A percentile compares a stretch with the other conserved stretches of the same genome.
These are phyloP conservation scores for Muscicapa adusta DNA, from an alignment of 2,113 vertebrate species.

Conservation along the genomic window DNA sequence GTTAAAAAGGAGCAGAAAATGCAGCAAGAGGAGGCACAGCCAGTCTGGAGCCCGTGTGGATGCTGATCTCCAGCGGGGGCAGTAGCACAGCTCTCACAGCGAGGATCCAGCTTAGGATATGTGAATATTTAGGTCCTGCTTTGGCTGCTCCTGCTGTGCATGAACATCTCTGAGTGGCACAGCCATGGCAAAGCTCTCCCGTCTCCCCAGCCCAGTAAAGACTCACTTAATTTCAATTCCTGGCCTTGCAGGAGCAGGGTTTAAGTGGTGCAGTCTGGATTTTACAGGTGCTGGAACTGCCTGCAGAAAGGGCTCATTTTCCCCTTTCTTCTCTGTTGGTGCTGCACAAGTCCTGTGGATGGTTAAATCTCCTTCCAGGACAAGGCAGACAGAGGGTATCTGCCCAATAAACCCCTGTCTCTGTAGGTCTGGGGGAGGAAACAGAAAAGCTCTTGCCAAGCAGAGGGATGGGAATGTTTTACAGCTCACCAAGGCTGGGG, in stretches of 20 bases:
- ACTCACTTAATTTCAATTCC: not conserved
- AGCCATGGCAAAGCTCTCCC: not conserved
- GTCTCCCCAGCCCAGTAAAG: not conserved
- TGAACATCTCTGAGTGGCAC: fast-evolving
- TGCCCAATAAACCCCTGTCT: constrained; percentile 27
- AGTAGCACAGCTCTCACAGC: fast-evolving
- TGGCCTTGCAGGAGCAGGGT: not conserved
- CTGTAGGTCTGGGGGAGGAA: constrained; percentile 44
- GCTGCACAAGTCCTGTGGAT: not conserved
- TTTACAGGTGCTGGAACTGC: not conserved
- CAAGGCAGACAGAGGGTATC: not conserved
- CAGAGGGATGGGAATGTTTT: fast-evolving
- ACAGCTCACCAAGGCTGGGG: not conserved
- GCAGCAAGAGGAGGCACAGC: not conserved
- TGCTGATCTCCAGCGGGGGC: fast-evolving
- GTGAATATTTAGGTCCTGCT: fast-evolving
- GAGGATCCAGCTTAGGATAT: fast-evolving
- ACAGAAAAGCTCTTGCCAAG: constrained; percentile 19
- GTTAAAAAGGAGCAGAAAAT: not conserved
- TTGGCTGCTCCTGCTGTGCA: not conserved
- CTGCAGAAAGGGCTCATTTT: not conserved
- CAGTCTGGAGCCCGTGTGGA: not conserved
- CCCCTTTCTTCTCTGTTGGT: not conserved
- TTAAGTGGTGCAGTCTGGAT: not conserved
- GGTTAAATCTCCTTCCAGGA: not conserved